phyloP scores from a whole-genome alignment of 2,113 vertebrate genomes.

The Sylvietta virens region DNA sequence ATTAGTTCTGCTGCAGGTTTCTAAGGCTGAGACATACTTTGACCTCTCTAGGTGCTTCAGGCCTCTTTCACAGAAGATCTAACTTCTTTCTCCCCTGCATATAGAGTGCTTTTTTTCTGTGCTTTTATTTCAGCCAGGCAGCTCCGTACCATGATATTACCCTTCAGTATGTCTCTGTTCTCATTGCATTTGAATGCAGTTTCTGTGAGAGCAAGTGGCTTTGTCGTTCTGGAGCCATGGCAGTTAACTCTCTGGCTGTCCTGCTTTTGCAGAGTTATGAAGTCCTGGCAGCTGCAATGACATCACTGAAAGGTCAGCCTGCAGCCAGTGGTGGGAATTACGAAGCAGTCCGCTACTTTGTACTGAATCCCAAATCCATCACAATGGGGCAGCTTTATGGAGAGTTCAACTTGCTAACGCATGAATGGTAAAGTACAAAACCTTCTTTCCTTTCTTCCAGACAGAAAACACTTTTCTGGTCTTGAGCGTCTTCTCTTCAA shows the following conservation, averaged over 20 bases:
- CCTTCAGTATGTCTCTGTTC: neutral
- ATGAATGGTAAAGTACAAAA: constrained; percentile 84
- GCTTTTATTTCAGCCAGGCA: neutral
- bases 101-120: neutral
- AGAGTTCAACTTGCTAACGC: constrained; percentile 89
- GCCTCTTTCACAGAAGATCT: neutral
- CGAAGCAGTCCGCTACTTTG: constrained; percentile 77
- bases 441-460: neutral
- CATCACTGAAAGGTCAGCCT: constrained; percentile 81
- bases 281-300: constrained; percentile 84
- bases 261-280: constrained; percentile 82
- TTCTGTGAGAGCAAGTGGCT: neutral
- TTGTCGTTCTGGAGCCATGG: neutral
- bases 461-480: neutral
- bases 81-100: neutral
- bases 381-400: constrained; percentile 95
- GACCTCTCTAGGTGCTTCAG: neutral
- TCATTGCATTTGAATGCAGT: neutral
- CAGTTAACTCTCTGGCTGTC: neutral
- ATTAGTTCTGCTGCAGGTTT: neutral
- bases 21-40: neutral
- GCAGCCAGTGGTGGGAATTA: constrained; percentile 86
- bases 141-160: neutral
- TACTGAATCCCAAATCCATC: constrained; percentile 94
- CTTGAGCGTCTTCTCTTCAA: neutral